Evolutionary conservation across 2,113 vertebrate species (phyloP).

Genomic region (Australoheros scitulus): DNA sequence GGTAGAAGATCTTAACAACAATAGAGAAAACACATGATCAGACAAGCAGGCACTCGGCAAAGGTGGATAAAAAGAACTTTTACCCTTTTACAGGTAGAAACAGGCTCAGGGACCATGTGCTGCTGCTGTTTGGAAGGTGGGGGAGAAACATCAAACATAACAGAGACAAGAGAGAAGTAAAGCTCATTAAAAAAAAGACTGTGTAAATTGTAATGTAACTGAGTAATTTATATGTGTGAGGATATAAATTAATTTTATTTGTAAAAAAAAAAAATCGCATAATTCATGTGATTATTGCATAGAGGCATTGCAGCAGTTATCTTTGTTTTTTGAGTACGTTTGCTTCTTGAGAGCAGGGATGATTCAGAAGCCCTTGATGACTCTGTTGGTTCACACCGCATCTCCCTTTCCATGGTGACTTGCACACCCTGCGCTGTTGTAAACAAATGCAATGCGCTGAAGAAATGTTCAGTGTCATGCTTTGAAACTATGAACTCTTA

Average conservation of each 20-base stretch:
- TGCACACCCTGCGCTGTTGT: slow-evolving; percentile 22
- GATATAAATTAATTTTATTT: not conserved
- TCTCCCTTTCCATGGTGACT: slow-evolving; percentile 30
- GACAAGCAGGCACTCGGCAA: not conserved
- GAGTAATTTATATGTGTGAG: not conserved
- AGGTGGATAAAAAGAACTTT: not conserved
- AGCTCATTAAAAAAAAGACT: not conserved
- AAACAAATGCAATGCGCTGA: slow-evolving; percentile 34
- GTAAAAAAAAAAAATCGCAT: not conserved
- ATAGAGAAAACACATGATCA: not conserved
- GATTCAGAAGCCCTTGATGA: slow-evolving; percentile 52
- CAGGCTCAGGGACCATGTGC: not conserved
- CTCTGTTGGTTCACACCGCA: slow-evolving; percentile 40
- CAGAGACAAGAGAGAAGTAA: not conserved
- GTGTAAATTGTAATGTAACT: not conserved
- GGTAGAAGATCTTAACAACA: not conserved
- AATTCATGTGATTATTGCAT: not conserved
- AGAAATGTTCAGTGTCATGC: slow-evolving; percentile 38
- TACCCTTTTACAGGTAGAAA: not conserved
- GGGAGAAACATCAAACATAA: not conserved
- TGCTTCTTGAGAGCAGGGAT: slow-evolving; percentile 12
- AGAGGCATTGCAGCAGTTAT: not conserved
- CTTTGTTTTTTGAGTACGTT: not conserved
- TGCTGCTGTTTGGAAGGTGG: not conserved
- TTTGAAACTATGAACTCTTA: slow-evolving; percentile 37